Conservation (phyloP, 2,113 vertebrate genomes). For the Rhinogobius similis region DNA sequence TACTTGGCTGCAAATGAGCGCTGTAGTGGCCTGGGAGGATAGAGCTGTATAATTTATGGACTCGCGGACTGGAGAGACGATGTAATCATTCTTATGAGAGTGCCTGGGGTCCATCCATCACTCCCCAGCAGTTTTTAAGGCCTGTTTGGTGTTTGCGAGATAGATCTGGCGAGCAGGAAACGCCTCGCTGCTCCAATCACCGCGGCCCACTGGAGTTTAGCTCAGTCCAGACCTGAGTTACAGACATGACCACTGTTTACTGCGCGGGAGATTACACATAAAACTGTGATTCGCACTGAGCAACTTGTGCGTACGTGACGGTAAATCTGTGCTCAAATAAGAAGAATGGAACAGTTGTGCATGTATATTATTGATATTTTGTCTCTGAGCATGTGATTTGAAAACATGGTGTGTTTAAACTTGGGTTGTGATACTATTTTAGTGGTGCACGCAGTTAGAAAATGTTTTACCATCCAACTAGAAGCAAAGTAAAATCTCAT, state of each 20-base stretch:
- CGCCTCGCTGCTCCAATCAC: constrained; percentile 54
- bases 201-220: constrained; percentile 17
- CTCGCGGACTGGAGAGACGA: constrained; percentile 47
- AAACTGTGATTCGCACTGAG: not conserved
- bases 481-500: no score
- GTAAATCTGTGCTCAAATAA: constrained; percentile 15
- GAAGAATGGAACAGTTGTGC: not conserved
- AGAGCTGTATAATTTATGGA: constrained; percentile 60
- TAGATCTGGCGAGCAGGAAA: constrained; percentile 43
- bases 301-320: not conserved
- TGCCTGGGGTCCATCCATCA: constrained; percentile 57
- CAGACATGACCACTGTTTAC: constrained; percentile 25
- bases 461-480: no score
- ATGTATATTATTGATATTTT: not conserved
- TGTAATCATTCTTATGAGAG: constrained; percentile 66
- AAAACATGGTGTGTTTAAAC: no score
- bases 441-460: no score
- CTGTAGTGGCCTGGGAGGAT: constrained; percentile 26
- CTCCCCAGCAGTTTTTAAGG: constrained; percentile 46
- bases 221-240: constrained; percentile 34
- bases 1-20: constrained; percentile 37
- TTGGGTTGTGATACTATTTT: no score
- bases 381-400: no score
- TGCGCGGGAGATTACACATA: constrained; percentile 27
- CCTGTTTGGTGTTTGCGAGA: constrained; percentile 52